Conservation (phyloP, 2,113 vertebrate species). For the Speoplatyrhinus poulsoni region DNA sequence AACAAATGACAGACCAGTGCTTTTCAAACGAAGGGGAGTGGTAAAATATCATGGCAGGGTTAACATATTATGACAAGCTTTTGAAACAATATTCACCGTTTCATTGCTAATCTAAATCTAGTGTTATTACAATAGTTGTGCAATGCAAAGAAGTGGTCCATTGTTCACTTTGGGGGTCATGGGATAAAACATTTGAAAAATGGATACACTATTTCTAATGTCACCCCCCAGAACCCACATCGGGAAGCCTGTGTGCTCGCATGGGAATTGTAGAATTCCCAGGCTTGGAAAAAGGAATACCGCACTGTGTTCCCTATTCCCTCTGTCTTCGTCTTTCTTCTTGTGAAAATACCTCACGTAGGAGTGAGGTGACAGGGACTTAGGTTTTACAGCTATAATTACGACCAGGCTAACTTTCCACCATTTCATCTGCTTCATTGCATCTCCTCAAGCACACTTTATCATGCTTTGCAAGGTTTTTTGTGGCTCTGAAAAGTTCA, state of each 20-base stretch:
- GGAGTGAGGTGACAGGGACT: conserved; percentile 20
- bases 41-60: too few relatives aligned
- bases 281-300: not conserved
- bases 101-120: too few relatives aligned
- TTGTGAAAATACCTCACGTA: conserved; percentile 1
- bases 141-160: too few relatives aligned
- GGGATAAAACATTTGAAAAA: too few relatives aligned
- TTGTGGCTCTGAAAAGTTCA: conserved; percentile 6
- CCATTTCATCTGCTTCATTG: not conserved
- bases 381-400: conserved; percentile 35
- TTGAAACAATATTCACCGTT: too few relatives aligned
- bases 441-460: not conserved
- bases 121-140: too few relatives aligned
- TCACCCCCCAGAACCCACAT: not conserved
- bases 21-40: not conserved
- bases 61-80: too few relatives aligned
- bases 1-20: too few relatives aligned
- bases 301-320: not conserved
- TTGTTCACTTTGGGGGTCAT: too few relatives aligned
- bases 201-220: too few relatives aligned
- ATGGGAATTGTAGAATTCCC: not conserved
- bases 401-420: conserved; percentile 29
- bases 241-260: not conserved
- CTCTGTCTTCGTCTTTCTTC: not conserved
- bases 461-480: conserved; percentile 4